Evolutionary conservation across 2,888 invertebrate species (phyloP).

Genomic region (Chymomyza procnemis): DNA sequence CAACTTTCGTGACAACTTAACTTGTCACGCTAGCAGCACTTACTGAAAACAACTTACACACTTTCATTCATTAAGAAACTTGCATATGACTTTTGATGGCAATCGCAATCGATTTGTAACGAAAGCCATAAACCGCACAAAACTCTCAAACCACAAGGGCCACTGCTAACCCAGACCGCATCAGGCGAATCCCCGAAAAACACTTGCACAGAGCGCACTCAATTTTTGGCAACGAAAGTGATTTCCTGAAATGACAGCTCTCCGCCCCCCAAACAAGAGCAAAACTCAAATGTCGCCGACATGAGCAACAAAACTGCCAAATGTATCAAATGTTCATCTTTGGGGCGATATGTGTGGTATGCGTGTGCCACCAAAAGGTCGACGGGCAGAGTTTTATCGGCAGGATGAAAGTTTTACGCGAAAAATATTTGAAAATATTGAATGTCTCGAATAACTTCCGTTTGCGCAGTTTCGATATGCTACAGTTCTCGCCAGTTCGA

Average conservation of each 20-base stretch:
- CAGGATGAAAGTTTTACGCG: conserved; percentile 6
- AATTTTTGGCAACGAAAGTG: conserved; percentile 38
- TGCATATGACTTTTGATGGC: conserved; percentile 62
- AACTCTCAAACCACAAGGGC: neutral
- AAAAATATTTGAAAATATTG: conserved; percentile 19
- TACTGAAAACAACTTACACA: neutral
- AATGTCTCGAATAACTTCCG: conserved; percentile 63
- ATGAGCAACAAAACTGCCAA: conserved; percentile 7
- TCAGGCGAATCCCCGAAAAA: neutral
- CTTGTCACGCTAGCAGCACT: neutral
- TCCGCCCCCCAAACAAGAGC: conserved; percentile 23
- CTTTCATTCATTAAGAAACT: conserved; percentile 15
- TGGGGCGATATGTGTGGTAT: conserved; percentile 23
- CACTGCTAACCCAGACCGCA: neutral
- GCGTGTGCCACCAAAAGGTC: neutral
- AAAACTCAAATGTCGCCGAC: conserved; percentile 13
- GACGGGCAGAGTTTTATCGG: conserved; percentile 41
- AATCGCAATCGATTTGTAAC: conserved; percentile 55
- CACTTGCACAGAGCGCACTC: neutral
- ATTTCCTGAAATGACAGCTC: conserved; percentile 50
- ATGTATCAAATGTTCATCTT: conserved; percentile 15
- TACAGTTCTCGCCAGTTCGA: neutral
- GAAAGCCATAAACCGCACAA: neutral
- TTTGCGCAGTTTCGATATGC: conserved; percentile 62
- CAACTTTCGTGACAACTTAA: neutral